phyloP scores from a whole-genome alignment of 2,888 invertebrate species.

The Globia sparganii region DNA sequence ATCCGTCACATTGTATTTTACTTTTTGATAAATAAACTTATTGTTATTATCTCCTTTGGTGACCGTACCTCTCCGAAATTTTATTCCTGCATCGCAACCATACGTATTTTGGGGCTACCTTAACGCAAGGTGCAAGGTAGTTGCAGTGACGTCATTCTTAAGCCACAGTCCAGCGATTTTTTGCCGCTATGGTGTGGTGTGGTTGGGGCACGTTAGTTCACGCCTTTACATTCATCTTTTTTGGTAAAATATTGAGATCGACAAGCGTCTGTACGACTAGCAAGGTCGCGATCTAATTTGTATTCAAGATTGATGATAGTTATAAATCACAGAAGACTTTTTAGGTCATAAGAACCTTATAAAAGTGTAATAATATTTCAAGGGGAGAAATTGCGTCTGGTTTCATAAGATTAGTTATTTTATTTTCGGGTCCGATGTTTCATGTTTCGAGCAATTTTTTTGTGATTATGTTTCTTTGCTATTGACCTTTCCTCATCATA shows the following conservation, averaged over 20 bases:
- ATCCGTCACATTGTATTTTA: too few species aligned
- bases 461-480: neutral
- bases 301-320: constrained; percentile 58
- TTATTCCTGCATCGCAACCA: neutral
- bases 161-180: neutral
- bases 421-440: constrained; percentile 19
- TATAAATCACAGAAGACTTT: constrained; percentile 59
- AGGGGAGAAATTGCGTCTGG: constrained; percentile 32
- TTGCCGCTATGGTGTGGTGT: neutral
- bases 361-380: constrained; percentile 50
- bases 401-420: constrained; percentile 23
- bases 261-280: constrained; percentile 42
- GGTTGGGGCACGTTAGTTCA: neutral
- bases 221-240: constrained; percentile 45
- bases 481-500: neutral
- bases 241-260: constrained; percentile 50
- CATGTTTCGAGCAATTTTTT: neutral
- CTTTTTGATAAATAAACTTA: too few species aligned
- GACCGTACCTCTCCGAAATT: neutral
- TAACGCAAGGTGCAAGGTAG: neutral
- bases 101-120: neutral
- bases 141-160: neutral
- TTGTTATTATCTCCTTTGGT: too few species aligned
- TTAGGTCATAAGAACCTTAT: constrained; percentile 45
- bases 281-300: constrained; percentile 57